Base-by-base conservation (phyloP, 2,888 invertebrate genomes). In the Lasioglossum calceatum region DNA sequence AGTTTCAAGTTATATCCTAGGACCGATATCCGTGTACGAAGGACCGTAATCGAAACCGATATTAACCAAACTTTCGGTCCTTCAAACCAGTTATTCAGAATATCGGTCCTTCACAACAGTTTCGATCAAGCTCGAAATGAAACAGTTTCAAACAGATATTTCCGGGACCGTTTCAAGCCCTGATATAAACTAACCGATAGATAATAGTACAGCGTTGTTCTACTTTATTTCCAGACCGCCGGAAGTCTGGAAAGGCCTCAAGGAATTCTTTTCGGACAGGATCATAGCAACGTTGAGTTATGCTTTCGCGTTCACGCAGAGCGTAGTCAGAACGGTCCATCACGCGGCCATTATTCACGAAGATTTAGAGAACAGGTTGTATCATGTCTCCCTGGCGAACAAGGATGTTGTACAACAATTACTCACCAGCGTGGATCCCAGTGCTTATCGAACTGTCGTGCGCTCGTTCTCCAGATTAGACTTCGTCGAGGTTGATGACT, bases 331-430 rank as follows among this genome's bases (percentile, higher is more conserved):
- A 75, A 91, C 92, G 82, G 84, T 91, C 23, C 92, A 94, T 77
- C 94, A 94, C 81, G 87, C 93, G 2, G 92, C 93, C 5, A 86
- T 93, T 16, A 89, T 94, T 83, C 93, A 94, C 83, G 91, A 91
- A 42, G 92, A 94, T 39, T 91, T 89, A 4, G 39, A 85, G 5
- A 77, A 84, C 8, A 92, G 91, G 77, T 87, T 94, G n/a, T 92
- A 92, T 74, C 88, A 92, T 77, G 85, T 94, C 27, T 89, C 92
- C 1, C 75, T 83, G 19, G 91, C 89, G 44, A 93, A 94, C 80
- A 82, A 90, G 7, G 84, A 84, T 8, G 77, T 92, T 4, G 92
- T 94, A 12, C 81, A 92, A 54, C 89, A 88, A 39, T 88, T 94
- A 44, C 36, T 94, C 8, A 89, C 81, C 23, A 90, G 88, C 44